Base-by-base conservation (phyloP, 2,797 vertebrate species). In the Scomberomorus guttatus region DNA sequence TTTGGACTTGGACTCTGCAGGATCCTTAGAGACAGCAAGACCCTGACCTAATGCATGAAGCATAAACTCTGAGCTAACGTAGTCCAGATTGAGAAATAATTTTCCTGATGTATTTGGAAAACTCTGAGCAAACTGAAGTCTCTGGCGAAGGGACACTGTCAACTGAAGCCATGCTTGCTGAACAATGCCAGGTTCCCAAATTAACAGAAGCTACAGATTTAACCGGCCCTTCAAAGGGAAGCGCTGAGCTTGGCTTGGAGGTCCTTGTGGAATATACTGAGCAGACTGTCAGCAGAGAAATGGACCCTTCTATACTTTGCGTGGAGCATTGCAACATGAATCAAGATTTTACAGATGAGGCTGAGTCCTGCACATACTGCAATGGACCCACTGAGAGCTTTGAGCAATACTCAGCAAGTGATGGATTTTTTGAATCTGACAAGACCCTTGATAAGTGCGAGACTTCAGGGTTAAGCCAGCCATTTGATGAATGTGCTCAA, bases 91-190 rank as follows among this genome's bases (percentile, higher is more conserved):
- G 55, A 86, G 72, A 86, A 76, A 54, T 32, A 6, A 29, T 73
- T 80, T 58, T 81, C 15, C 48, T 69, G 7, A 92, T 94, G 90
- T 91, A 93, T 90, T 70, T 94, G 90, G 93, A 95, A 72, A 88
- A 86, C 50, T 90, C 91, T 25, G 88, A 91, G 61, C 82, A 85
- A 67, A 67, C 70, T 48, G 65, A 83, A 75, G 71, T 69, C 60
- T 68, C 80, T 10, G 83, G 76, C 78, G 83, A 91, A 71, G 82
- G 62, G 56, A 69, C 75, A 48, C 59, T 15, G 12, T 72, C 81
- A n/a, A 51, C 89, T 64, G 84, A 86, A 78, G 87, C 52, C 77
- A 90, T 94, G 92, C 87, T 93, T 29, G 68, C 90, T 73, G 93
- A 93, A 75, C 88, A 93, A 84, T 94, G 91, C 80, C 85, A 89